Percentiles rank a stretch among this genome's conserved stretches.
Conservation (phyloP, 2,797 vertebrate genomes). For the Sphenodon punctatus region DNA sequence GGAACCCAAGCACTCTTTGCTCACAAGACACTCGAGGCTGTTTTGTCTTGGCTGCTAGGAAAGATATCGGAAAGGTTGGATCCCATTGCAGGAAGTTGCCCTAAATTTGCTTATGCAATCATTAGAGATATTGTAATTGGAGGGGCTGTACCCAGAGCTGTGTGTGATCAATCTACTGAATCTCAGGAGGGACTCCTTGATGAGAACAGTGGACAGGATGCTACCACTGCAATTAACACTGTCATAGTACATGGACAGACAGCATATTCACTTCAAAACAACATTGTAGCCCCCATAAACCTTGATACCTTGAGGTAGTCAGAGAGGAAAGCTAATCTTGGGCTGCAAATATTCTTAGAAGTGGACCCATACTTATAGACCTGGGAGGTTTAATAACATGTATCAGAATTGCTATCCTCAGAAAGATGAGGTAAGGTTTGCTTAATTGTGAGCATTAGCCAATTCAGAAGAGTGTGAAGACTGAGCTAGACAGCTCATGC, state of each 20-base stretch:
- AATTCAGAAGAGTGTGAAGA: background rate
- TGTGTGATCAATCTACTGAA: background rate
- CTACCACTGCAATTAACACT: background rate
- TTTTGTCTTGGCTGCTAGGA: background rate
- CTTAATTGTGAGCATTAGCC: background rate
- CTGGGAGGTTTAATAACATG: background rate
- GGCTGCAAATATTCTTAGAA: background rate
- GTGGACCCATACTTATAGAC: background rate
- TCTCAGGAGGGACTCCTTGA: background rate
- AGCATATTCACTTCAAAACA: accelerated
- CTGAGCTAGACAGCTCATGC: background rate
- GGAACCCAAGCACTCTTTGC: conserved; percentile 8
- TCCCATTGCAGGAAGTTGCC: background rate
- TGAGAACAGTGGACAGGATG: background rate
- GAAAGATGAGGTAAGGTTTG: background rate
- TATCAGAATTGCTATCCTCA: background rate
- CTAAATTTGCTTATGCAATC: background rate
- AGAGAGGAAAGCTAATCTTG: too few species aligned
- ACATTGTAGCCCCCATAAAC: accelerated
- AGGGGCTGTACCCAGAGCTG: background rate
- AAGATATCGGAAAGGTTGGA: background rate
- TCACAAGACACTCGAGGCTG: conserved; percentile 16
- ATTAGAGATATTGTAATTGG: conserved; percentile 23
- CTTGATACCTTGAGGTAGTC: accelerated
- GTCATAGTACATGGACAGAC: accelerated